These are phyloP conservation scores for Protodeltote pygarga DNA, from an alignment of 2,888 invertebrate genomes.

Conservation along the genomic window DNA sequence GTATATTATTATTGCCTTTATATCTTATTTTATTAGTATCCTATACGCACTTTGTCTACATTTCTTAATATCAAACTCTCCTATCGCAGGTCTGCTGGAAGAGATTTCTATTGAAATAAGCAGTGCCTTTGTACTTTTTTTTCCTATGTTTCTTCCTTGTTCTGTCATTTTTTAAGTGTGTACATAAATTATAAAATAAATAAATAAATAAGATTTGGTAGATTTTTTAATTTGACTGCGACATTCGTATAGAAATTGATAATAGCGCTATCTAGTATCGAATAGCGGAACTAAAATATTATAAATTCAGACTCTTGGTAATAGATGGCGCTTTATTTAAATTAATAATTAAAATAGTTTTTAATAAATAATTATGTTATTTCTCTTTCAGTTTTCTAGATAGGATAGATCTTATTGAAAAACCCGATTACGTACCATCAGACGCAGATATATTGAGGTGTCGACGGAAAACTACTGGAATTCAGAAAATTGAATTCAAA, in stretches of 20 bases:
- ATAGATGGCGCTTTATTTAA: conserved; percentile 29
- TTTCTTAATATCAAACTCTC: no score
- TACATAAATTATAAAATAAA: no score
- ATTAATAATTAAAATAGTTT: background rate
- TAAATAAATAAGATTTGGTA: no score
- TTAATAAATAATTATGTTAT: background rate
- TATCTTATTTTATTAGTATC: no score
- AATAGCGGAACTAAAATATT: background rate
- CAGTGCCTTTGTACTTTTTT: no score
- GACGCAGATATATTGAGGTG: conserved; percentile 93
- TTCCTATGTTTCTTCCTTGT: no score
- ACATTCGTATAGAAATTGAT: background rate
- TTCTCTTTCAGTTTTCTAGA: conserved; percentile 90
- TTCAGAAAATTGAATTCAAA: conserved; percentile 91
- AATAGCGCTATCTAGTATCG: conserved; percentile 19
- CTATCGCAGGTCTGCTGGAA: no score
- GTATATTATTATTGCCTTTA: no score
- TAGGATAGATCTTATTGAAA: conserved; percentile 88
- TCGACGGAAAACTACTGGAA: conserved; percentile 90
- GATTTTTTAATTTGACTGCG: background rate
- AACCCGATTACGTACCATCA: conserved; percentile 89
- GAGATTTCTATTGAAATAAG: no score
- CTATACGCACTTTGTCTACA: no score
- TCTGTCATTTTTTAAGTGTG: no score
- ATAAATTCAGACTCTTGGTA: background rate